Base-by-base conservation (phyloP, 2,113 vertebrate species). In the Hyperopisus bebe region DNA sequence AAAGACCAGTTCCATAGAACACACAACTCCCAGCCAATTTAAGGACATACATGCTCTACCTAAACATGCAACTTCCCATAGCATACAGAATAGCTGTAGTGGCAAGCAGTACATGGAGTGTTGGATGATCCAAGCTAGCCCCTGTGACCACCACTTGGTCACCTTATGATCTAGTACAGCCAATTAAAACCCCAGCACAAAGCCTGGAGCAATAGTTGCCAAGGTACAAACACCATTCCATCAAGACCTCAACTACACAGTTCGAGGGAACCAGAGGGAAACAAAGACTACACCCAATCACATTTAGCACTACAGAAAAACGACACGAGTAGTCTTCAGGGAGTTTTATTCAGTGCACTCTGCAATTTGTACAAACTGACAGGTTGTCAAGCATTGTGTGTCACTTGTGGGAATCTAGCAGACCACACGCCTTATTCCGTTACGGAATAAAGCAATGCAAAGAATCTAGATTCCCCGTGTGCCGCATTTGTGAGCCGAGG, bases 301-400 rank as follows among this genome's bases (percentile, higher is more conserved):
- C 21, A 24, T 35, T 84, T 11, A 24, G 7, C 44, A 84, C 15
- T 31, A 70, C 3, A 48, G 44, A 27, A 50, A 85, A 31, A 86
- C 9, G 50, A 53, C 21, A 50, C 85, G 8, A n/a, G 24, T n/a
- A 31, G 50, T 50, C 50, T 55, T 87, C 31, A 87, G 50, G 85
- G 47, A 87, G 50, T 62, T 88, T 88, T 88, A 88, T 88, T 88
- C 87, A 66, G 55, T 88, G 55, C 87, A 88, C 31, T 88, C 66
- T 4, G 58, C 7, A 55, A 88, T 88, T 88, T 88, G 55, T 66
- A 88, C 87, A 88, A 62, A 88, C 53, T 53, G 86, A 62, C 87
- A 17, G 39, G 39, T 62, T 66, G 6, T 39, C 50, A 53, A 51
- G 47, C 48, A 51, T 87, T 21, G 5, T 35, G 86, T 39, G 31